A percentile compares a stretch with the other conserved stretches of the same genome.
phyloP scores from a whole-genome alignment of 2,888 invertebrate species.

The Noctua janthina region DNA sequence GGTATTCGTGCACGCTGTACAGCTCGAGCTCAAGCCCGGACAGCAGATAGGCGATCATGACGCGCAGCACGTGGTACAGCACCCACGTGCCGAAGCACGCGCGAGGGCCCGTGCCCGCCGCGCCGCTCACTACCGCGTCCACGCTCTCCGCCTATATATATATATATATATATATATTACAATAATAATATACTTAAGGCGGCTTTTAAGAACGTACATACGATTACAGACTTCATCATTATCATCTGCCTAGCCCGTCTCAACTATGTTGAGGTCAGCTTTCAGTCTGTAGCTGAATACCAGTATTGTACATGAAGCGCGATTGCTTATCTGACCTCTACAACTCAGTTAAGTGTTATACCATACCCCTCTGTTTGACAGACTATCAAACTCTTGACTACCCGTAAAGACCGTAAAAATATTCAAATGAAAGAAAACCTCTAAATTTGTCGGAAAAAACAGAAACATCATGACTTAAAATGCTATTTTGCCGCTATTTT shows the following conservation, averaged over 20 bases:
- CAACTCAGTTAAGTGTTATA: neutral
- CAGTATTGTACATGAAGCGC: neutral
- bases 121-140: slow-evolving; percentile 91
- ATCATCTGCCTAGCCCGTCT: neutral
- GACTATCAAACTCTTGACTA: neutral
- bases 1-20: slow-evolving; percentile 98
- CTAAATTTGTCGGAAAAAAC: neutral
- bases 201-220: neutral
- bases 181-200: neutral
- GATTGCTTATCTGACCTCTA: neutral
- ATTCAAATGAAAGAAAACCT: neutral
- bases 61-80: slow-evolving; percentile 96
- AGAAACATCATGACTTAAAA: neutral
- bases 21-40: slow-evolving; percentile 98
- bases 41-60: slow-evolving; percentile 98
- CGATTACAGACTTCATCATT: neutral
- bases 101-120: slow-evolving; percentile 76
- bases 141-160: slow-evolving; percentile 95
- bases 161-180: neutral
- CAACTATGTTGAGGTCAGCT: neutral
- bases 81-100: slow-evolving; percentile 99
- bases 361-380: neutral
- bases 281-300: neutral
- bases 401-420: neutral
- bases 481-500: neutral